phyloP scores from a whole-genome alignment of 2,113 vertebrate species.

The Ginglymostoma cirratum region DNA sequence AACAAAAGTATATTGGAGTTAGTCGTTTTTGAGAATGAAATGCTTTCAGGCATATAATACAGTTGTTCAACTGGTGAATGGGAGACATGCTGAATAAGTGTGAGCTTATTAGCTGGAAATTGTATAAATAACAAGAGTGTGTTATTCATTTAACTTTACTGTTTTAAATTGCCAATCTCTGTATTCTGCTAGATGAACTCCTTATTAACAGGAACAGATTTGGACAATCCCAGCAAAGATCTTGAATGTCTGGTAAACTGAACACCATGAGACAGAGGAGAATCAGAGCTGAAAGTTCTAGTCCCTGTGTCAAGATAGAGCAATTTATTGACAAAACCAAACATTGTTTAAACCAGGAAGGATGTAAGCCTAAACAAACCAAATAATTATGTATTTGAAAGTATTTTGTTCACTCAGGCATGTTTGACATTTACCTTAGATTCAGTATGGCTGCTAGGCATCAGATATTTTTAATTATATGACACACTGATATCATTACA shows the following conservation, averaged over 20 bases:
- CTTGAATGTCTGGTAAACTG: background rate
- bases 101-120: background rate
- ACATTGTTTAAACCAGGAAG: background rate
- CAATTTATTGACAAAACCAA: background rate
- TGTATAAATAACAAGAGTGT: background rate
- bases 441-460: background rate
- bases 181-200: background rate
- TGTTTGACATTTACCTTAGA: conserved; percentile 6
- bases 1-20: background rate
- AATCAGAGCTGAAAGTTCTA: background rate
- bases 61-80: background rate
- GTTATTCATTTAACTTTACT: background rate
- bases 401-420: background rate
- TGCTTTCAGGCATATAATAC: background rate
- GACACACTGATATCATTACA: background rate
- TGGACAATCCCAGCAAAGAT: background rate
- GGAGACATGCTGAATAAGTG: background rate
- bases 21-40: background rate
- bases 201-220: background rate
- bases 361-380: conserved; percentile 11
- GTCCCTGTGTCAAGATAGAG: background rate
- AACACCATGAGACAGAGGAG: background rate
- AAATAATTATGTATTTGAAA: background rate
- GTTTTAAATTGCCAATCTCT: background rate
- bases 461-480: conserved; percentile 12